Conservation (phyloP, 2,797 vertebrate genomes). For the Eptatretus atami region DNA sequence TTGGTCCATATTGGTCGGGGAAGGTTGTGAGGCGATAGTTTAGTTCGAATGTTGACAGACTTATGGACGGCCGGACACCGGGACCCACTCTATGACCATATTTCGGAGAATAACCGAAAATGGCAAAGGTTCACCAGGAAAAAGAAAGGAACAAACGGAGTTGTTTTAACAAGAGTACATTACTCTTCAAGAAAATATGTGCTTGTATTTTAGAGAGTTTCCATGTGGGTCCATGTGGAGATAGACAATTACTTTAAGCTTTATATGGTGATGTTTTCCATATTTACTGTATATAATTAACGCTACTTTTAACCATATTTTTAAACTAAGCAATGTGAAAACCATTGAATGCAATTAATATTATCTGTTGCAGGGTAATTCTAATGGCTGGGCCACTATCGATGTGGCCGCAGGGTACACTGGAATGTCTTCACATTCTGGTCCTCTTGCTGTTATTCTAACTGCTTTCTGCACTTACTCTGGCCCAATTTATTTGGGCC, state of each 20-base stretch:
- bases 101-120: too few relatives aligned
- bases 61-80: too few relatives aligned
- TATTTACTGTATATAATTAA: background rate
- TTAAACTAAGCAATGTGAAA: background rate
- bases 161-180: background rate
- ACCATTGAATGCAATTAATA: background rate
- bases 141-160: too few relatives aligned
- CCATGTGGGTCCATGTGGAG: background rate
- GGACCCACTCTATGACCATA: too few relatives aligned
- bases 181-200: background rate
- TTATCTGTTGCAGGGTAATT: slow-evolving; percentile 40
- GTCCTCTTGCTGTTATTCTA: slow-evolving; percentile 39
- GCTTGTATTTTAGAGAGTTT: background rate
- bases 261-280: background rate
- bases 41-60: too few relatives aligned
- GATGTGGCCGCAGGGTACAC: slow-evolving; percentile 72
- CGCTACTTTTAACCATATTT: background rate
- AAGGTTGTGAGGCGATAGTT: too few relatives aligned
- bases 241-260: background rate
- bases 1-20: too few relatives aligned
- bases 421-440: slow-evolving; percentile 45
- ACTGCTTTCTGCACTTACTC: slow-evolving; percentile 44
- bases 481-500: slow-evolving; percentile 64
- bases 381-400: slow-evolving; percentile 56
- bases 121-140: too few relatives aligned